Evolutionary conservation across 1,140 invertebrate species (phyloP).

Genomic region (Protaetia brevitarsis): DNA sequence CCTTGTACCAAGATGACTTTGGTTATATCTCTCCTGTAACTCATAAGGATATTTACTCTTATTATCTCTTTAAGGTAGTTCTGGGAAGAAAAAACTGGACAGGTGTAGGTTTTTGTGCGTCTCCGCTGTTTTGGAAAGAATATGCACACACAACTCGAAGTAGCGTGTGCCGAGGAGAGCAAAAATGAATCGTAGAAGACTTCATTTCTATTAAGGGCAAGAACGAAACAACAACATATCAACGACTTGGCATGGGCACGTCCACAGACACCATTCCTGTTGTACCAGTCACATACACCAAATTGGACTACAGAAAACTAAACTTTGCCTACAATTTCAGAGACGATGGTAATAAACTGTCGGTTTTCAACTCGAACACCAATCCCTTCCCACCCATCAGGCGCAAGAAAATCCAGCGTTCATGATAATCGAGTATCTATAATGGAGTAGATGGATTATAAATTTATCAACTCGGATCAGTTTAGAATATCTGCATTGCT

Average conservation of each 20-base stretch:
- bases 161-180: constrained; percentile 9
- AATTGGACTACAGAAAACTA: neutral
- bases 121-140: constrained; percentile 38
- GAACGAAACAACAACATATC: constrained; percentile 34
- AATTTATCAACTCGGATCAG: neutral
- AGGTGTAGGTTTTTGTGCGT: constrained; percentile 33
- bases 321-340: neutral
- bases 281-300: neutral
- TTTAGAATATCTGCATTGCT: neutral
- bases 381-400: neutral
- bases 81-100: constrained; percentile 25
- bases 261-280: neutral
- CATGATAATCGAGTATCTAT: neutral
- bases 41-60: constrained; percentile 20
- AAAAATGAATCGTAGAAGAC: constrained; percentile 21
- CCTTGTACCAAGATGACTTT: constrained; percentile 31
- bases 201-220: constrained; percentile 32
- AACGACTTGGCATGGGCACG: constrained; percentile 29
- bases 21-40: constrained; percentile 26
- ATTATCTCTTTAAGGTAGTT: neutral
- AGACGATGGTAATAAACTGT: neutral
- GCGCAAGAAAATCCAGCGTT: neutral
- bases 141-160: constrained; percentile 38
- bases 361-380: neutral
- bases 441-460: neutral